A percentile compares a stretch with the other conserved stretches of the same genome.
These are phyloP conservation scores for Lasius fuliginosus DNA, from an alignment of 2,888 invertebrate species.

Conservation along the genomic window DNA sequence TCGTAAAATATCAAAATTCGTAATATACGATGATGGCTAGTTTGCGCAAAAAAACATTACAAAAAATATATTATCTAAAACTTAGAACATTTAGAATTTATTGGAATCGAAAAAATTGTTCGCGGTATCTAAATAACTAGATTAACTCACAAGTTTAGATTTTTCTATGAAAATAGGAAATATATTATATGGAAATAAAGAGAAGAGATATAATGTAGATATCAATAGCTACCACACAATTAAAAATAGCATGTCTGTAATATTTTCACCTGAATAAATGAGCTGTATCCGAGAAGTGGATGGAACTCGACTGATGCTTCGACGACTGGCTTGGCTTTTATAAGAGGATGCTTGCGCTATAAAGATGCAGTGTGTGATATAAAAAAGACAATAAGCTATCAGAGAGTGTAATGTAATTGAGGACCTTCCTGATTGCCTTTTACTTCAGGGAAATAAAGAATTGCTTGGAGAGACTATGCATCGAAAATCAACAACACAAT, in stretches of 20 bases:
- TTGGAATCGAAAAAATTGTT: conserved; percentile 1
- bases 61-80: conserved; percentile 3
- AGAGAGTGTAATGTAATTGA: conserved; percentile 71
- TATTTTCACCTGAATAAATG: conserved; percentile 55
- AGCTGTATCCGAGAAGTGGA: conserved; percentile 58
- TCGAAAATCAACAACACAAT: background rate
- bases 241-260: background rate
- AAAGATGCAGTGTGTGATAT: conserved; percentile 44
- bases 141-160: background rate
- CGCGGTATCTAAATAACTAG: background rate
- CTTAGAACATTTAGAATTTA: background rate
- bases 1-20: conserved; percentile 56
- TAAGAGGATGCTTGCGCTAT: conserved; percentile 67
- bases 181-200: background rate
- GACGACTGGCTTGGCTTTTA: conserved; percentile 74
- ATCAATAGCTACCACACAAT: background rate
- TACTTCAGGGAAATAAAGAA: conserved; percentile 77
- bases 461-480: background rate
- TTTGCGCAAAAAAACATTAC: background rate
- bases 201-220: background rate
- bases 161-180: background rate
- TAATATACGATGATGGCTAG: conserved; percentile 2
- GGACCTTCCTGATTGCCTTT: conserved; percentile 69
- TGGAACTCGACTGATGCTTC: conserved; percentile 65
- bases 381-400: conserved; percentile 65